Evolutionary conservation across 2,113 vertebrate genomes (phyloP).

Genomic region (Diglossa brunneiventris): DNA sequence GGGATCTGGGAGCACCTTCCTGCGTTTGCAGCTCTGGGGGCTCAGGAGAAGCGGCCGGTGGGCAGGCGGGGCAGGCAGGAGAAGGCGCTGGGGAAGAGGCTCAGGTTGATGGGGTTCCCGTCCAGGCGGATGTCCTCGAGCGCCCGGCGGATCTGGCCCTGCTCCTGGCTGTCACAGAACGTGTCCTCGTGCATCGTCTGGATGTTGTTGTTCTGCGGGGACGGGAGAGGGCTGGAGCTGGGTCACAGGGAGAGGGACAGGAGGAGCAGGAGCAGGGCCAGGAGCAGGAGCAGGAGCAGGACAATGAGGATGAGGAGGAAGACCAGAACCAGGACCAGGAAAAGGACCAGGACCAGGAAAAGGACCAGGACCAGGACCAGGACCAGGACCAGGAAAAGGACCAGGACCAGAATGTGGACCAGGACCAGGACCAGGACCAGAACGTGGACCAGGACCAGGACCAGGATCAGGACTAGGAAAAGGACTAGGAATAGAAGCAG

Average conservation of each 20-base stretch:
- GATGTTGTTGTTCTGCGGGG: conserved; percentile 80
- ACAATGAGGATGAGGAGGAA: too few relatives aligned
- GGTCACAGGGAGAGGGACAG: rapidly evolving
- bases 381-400: not conserved
- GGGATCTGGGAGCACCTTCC: not conserved
- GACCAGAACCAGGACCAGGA: not conserved
- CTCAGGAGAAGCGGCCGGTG: conserved; percentile 67
- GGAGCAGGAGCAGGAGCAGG: rapidly evolving
- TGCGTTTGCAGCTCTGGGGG: rapidly evolving
- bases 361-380: rapidly evolving
- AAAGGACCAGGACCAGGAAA: not conserved
- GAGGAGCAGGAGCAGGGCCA: not conserved
- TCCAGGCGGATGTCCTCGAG: conserved; percentile 85
- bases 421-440: rapidly evolving
- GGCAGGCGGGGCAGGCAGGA: conserved; percentile 83
- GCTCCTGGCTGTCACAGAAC: conserved; percentile 75
- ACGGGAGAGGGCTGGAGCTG: rapidly evolving
- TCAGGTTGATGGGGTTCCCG: conserved; percentile 80
- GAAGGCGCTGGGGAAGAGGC: conserved; percentile 74
- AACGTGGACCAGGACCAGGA: too few relatives aligned
- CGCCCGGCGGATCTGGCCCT: conserved; percentile 56
- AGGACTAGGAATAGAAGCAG: rapidly evolving
- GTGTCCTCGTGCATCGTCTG: conserved; percentile 72
- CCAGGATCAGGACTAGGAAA: too few relatives aligned
- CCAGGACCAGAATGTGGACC: rapidly evolving